phyloP scores from a whole-genome alignment of 1,140 invertebrate species.

The Coptotermes formosanus region DNA sequence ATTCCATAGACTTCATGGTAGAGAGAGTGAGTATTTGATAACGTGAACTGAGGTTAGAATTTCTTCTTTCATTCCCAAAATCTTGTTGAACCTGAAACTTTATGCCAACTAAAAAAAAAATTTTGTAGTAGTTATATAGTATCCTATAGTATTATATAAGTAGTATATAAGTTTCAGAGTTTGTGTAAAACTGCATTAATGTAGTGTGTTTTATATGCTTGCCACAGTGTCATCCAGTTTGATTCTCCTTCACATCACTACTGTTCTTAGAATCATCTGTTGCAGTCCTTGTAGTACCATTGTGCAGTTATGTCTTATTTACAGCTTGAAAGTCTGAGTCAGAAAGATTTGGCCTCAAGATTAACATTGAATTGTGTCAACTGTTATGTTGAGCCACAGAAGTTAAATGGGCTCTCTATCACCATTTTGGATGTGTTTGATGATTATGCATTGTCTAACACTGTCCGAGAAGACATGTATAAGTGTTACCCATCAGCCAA shows the following conservation, averaged over 20 bases:
- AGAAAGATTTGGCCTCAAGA: conserved; percentile 81
- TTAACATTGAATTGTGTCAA: conserved; percentile 84
- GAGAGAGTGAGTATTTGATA: conserved; percentile 66
- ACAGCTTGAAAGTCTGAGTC: conserved; percentile 78
- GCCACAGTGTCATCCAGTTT: conserved; percentile 32
- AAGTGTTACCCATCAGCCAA: conserved; percentile 88
- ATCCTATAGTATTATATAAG: too few relatives aligned
- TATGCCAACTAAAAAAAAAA: too few relatives aligned
- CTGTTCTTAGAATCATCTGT: background rate
- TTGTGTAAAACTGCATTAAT: too few relatives aligned
- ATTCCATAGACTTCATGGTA: conserved; percentile 89
- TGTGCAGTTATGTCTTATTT: background rate
- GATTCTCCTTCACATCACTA: conserved; percentile 35
- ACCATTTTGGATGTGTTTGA: conserved; percentile 92
- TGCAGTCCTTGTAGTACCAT: background rate
- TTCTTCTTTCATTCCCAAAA: background rate
- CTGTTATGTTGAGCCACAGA: conserved; percentile 77
- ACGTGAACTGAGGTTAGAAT: background rate
- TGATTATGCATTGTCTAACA: conserved; percentile 76
- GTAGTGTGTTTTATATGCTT: background rate
- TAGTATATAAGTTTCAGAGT: too few relatives aligned
- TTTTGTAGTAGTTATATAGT: too few relatives aligned
- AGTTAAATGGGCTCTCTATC: conserved; percentile 64
- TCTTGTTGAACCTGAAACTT: too few relatives aligned
- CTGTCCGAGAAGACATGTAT: conserved; percentile 77